Percentiles rank a stretch among this genome's conserved stretches.
These are phyloP conservation scores for Trissonchulus latispiculum DNA, from an alignment of 2,888 invertebrate species.

Conservation along the genomic window DNA sequence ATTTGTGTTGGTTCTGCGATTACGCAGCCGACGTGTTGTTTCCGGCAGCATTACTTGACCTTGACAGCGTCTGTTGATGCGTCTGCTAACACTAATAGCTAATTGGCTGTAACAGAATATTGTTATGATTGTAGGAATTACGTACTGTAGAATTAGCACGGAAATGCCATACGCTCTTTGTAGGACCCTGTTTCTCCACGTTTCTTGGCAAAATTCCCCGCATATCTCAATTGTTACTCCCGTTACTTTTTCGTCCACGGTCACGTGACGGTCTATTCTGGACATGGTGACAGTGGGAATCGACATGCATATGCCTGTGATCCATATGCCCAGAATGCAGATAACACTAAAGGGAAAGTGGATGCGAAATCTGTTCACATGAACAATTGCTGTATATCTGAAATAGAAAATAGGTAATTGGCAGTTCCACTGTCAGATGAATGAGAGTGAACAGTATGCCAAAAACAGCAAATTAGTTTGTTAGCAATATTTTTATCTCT, in stretches of 20 bases:
- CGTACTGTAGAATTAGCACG: slow-evolving; percentile 9
- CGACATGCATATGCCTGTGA: background rate
- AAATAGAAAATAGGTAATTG: too few species aligned
- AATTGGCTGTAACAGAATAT: slow-evolving; percentile 5
- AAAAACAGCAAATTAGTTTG: too few species aligned
- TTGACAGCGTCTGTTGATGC: background rate
- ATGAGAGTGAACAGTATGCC: too few species aligned
- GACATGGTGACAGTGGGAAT: background rate
- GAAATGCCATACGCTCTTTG: background rate
- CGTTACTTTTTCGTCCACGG: too few species aligned
- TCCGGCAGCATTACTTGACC: background rate
- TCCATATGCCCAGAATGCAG: background rate
- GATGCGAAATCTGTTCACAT: background rate
- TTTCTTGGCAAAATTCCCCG: slow-evolving; percentile 16
- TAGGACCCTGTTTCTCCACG: background rate
- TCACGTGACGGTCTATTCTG: background rate
- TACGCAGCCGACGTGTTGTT: background rate
- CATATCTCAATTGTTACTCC: background rate
- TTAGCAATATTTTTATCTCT: too few species aligned
- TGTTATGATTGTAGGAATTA: slow-evolving; percentile 4
- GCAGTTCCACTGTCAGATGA: too few species aligned
- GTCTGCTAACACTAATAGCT: background rate
- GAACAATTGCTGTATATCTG: background rate
- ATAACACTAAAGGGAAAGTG: background rate
- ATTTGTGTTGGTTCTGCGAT: slow-evolving; percentile 1